Percentiles rank a stretch among this genome's conserved stretches.
Conservation (phyloP, 2,797 vertebrate genomes). For the Sebastes paucispinis region DNA sequence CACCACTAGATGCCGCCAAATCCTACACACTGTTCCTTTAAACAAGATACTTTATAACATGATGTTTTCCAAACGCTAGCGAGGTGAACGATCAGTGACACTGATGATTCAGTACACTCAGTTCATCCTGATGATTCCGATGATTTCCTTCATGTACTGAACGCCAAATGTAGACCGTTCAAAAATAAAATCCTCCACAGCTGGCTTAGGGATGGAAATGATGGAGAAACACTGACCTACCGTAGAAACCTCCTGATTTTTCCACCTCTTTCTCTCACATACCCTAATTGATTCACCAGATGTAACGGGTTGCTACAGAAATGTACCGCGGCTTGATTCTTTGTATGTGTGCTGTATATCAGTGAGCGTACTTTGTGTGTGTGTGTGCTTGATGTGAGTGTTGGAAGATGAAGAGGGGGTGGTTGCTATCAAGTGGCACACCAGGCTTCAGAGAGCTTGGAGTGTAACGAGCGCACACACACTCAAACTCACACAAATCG, state of each 20-base stretch:
- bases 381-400: slow-evolving; percentile 10
- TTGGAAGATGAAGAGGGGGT: slow-evolving; percentile 37
- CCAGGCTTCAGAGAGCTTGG: slow-evolving; percentile 52
- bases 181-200: slow-evolving; percentile 37
- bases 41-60: neutral
- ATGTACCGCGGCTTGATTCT: neutral
- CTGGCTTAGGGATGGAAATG: slow-evolving; percentile 30
- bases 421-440: slow-evolving; percentile 62
- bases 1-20: too few relatives aligned
- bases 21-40: too few relatives aligned
- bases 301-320: slow-evolving; percentile 1
- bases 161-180: slow-evolving; percentile 14
- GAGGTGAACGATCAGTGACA: neutral
- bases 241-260: neutral
- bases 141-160: slow-evolving; percentile 13
- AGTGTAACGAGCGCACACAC: slow-evolving; percentile 29
- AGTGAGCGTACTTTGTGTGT: neutral
- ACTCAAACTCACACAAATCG: slow-evolving; percentile 25
- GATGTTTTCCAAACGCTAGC: neutral
- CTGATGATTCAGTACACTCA: neutral
- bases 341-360: neutral
- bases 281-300: slow-evolving; percentile 11
- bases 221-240: slow-evolving; percentile 19
- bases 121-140: neutral
- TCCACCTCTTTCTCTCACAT: neutral